These are phyloP conservation scores for Turnix velox DNA, from an alignment of 2,113 vertebrate genomes.

Conservation along the genomic window DNA sequence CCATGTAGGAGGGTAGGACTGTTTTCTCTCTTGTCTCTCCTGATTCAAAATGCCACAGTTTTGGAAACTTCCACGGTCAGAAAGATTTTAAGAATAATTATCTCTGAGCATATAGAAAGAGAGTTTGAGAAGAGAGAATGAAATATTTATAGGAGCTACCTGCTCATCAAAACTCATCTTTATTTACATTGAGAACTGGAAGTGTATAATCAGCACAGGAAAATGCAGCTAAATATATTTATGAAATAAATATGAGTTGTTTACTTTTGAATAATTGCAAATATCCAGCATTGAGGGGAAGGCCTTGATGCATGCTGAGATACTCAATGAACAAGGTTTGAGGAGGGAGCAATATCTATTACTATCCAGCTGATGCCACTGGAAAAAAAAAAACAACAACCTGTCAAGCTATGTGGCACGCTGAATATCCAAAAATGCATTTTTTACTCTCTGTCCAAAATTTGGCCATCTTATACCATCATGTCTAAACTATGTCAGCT, in stretches of 20 bases:
- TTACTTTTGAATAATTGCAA: not conserved
- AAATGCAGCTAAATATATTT: slow-evolving; percentile 31
- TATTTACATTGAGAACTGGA: not conserved
- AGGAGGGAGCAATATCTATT: not conserved
- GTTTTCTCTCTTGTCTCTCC: not conserved
- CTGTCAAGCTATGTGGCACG: not conserved
- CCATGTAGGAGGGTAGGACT: not conserved
- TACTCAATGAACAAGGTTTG: not conserved
- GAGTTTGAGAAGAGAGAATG: too few relatives aligned
- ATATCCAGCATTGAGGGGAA: not conserved
- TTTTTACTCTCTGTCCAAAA: not conserved
- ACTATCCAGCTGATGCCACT: not conserved
- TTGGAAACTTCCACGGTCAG: not conserved
- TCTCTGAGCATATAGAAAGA: not conserved
- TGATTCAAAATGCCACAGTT: not conserved
- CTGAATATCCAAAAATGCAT: not conserved
- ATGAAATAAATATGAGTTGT: slow-evolving; percentile 17
- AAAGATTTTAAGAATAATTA: not conserved
- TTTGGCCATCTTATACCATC: not conserved
- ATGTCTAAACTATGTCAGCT: not conserved
- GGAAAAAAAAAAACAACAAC: not conserved
- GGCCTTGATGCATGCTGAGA: not conserved
- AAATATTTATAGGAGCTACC: not conserved
- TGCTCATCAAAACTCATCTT: slow-evolving; percentile 8
- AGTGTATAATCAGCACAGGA: not conserved